Conservation (phyloP, 2,797 vertebrate species). For the Sebastes itinus region DNA sequence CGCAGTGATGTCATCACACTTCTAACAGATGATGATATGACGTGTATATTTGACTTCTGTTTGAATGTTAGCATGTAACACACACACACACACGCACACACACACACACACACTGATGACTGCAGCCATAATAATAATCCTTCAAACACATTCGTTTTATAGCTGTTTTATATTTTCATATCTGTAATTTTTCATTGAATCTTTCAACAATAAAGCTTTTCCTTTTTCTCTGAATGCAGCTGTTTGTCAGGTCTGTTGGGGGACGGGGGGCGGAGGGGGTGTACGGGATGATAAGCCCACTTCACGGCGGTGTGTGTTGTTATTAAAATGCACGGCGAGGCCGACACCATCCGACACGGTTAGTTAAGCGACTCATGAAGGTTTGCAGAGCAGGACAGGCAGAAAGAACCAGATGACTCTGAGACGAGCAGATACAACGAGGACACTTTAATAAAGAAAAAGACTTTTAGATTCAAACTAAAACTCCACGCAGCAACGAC, state of each 20-base stretch:
- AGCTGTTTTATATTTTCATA: slow-evolving; percentile 33
- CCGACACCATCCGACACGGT: too few species aligned
- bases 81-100: background rate
- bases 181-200: slow-evolving; percentile 13
- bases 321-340: too few species aligned
- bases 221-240: background rate
- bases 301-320: too few species aligned
- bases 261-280: fast-evolving
- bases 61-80: slow-evolving; percentile 30
- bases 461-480: too few species aligned
- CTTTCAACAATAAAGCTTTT: slow-evolving; percentile 25
- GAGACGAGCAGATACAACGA: too few species aligned
- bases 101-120: background rate
- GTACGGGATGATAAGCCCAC: too few species aligned
- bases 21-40: slow-evolving; percentile 7
- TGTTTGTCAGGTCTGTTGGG: too few species aligned
- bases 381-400: too few species aligned
- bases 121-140: background rate
- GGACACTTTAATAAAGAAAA: too few species aligned
- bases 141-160: background rate
- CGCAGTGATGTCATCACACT: background rate
- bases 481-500: too few species aligned
- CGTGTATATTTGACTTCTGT: slow-evolving; percentile 7
- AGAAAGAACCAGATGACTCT: too few species aligned
- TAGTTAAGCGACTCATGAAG: too few species aligned